Evolutionary conservation across 2,888 invertebrate genomes (phyloP).

Genomic region (Drosophila tanythrix): DNA sequence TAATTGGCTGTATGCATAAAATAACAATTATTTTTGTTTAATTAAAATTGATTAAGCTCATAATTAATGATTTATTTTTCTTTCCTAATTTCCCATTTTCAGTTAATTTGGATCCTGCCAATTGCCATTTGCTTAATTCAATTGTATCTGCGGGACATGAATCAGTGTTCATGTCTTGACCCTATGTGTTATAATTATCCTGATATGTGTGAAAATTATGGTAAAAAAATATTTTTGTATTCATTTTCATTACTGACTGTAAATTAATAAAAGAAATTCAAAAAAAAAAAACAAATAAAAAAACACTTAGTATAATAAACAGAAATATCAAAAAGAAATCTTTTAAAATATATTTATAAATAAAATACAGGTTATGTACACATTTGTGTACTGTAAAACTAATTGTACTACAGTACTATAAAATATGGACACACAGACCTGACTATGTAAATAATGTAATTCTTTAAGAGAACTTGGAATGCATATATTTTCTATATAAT

Average conservation of each 20-base stretch:
- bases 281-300: conserved; percentile 29
- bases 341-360: background rate
- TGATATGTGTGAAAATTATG: conserved; percentile 53
- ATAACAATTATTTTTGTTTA: background rate
- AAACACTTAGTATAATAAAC: conserved; percentile 31
- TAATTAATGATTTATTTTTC: background rate
- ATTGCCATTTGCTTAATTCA: conserved; percentile 44
- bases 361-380: conserved; percentile 4
- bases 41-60: background rate
- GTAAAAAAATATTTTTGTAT: conserved; percentile 62
- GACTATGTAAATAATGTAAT: background rate
- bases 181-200: conserved; percentile 55
- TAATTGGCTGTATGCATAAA: background rate
- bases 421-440: background rate
- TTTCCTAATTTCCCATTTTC: background rate
- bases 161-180: conserved; percentile 44
- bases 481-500: background rate
- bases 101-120: conserved; percentile 50
- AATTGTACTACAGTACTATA: background rate
- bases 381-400: background rate
- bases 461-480: background rate
- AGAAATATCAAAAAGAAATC: conserved; percentile 9
- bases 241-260: conserved; percentile 72
- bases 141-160: conserved; percentile 29
- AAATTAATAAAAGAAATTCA: conserved; percentile 67